phyloP scores from a whole-genome alignment of 2,113 vertebrate genomes.

The Coptodon bakossiorum region DNA sequence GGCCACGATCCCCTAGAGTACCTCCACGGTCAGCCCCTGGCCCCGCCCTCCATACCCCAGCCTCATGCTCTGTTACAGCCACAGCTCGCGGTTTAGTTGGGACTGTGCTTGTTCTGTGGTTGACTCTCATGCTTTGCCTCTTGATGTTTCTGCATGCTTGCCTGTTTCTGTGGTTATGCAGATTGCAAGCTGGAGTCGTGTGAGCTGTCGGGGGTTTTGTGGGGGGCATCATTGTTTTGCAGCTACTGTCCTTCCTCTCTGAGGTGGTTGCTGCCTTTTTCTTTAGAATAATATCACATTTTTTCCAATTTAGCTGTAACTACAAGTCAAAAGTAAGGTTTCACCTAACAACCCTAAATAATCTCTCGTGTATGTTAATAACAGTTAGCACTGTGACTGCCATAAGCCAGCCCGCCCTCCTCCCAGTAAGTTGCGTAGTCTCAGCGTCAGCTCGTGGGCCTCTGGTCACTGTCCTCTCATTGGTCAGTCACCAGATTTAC shows the following conservation, averaged over 20 bases:
- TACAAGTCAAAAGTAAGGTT: background rate
- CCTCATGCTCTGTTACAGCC: constrained; percentile 13
- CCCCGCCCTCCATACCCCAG: constrained; percentile 53
- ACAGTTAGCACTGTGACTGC: background rate
- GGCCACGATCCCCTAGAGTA: constrained; percentile 94
- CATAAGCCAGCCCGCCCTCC: background rate
- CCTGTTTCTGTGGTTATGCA: constrained; percentile 53
- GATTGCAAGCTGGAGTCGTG: constrained; percentile 33
- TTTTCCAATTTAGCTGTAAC: background rate
- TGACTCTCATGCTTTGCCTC: constrained; percentile 62
- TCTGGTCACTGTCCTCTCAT: background rate
- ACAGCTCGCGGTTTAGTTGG: constrained; percentile 53
- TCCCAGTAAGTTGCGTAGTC: background rate
- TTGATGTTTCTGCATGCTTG: constrained; percentile 69
- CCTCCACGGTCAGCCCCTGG: constrained; percentile 85
- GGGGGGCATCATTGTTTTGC: background rate
- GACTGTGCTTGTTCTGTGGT: constrained; percentile 52
- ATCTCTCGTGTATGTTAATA: background rate
- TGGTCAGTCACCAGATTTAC: background rate
- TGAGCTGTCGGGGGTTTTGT: background rate
- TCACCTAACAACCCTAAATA: background rate
- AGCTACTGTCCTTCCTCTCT: background rate
- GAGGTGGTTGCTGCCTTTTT: background rate
- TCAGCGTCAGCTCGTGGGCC: background rate
- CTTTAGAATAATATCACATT: background rate